These are phyloP conservation scores for Presbytis comata DNA, from an alignment of 2,797 vertebrate genomes.

Conservation along the genomic window DNA sequence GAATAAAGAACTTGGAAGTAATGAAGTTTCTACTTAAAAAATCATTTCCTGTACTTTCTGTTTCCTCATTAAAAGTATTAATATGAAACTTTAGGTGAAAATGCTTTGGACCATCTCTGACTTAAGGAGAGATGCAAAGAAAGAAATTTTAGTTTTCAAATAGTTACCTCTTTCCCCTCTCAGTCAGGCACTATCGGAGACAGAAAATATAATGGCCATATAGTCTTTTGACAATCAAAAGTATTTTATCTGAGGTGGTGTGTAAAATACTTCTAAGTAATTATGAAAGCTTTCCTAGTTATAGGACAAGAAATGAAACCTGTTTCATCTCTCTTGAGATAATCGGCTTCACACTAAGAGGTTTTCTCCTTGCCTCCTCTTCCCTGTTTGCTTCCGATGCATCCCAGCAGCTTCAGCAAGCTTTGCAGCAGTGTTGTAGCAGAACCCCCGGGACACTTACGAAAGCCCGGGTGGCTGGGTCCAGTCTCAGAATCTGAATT, in stretches of 20 bases:
- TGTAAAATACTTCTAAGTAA: background rate
- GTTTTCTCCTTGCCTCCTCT: background rate
- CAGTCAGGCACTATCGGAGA: background rate
- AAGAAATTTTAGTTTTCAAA: background rate
- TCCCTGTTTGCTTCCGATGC: background rate
- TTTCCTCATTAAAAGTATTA: background rate
- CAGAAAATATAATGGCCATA: background rate
- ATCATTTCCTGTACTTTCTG: background rate
- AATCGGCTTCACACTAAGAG: background rate
- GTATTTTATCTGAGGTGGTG: background rate
- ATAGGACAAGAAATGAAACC: background rate
- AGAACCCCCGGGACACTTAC: accelerated
- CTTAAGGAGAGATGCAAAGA: background rate
- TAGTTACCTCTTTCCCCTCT: background rate
- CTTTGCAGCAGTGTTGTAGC: accelerated
- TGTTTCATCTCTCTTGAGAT: background rate
- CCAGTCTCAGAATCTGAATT: background rate
- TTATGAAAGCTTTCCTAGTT: background rate
- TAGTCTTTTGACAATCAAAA: background rate
- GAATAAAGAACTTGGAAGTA: background rate
- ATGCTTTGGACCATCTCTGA: background rate
- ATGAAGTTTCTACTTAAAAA: background rate
- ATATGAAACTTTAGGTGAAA: background rate
- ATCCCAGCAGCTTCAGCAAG: background rate
- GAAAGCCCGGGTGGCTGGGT: too few relatives aligned